These are phyloP conservation scores for Cherax destructor DNA, from an alignment of 1,140 invertebrate genomes.

Conservation along the genomic window DNA sequence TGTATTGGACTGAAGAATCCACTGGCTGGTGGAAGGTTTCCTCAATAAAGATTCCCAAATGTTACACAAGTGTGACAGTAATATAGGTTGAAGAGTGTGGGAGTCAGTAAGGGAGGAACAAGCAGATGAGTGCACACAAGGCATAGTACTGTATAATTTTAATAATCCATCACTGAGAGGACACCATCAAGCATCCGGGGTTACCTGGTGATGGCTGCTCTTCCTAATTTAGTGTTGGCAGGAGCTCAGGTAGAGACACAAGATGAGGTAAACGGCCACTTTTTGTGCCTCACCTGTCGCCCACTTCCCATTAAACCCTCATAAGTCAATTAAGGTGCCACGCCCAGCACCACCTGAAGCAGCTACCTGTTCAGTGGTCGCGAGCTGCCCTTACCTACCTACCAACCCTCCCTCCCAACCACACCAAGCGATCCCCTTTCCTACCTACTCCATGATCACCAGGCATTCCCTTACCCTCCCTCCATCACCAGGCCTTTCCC, in stretches of 20 bases:
- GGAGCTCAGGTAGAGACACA: neutral
- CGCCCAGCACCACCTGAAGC: slow-evolving; percentile 25
- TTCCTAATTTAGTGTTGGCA: neutral
- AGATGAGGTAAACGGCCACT: slow-evolving; percentile 16
- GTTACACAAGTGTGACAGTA: no score
- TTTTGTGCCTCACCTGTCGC: slow-evolving; percentile 1
- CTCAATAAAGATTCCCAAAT: no score
- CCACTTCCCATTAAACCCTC: slow-evolving; percentile 27
- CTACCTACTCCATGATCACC: no score
- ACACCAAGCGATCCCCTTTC: neutral
- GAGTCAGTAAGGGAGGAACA: no score
- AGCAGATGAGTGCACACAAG: no score
- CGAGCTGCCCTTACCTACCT: neutral
- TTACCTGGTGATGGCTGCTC: neutral
- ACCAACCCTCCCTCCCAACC: neutral
- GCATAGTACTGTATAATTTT: no score
- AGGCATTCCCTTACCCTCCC: neutral
- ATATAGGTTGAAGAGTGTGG: no score
- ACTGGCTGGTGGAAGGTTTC: no score
- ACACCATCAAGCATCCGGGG: no score
- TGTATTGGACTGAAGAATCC: no score
- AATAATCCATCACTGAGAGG: no score
- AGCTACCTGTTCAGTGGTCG: slow-evolving; percentile 25
- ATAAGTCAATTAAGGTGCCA: slow-evolving; percentile 42
- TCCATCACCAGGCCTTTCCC: no score